phyloP scores from a whole-genome alignment of 2,113 vertebrate genomes.

The Struthidea cinerea region DNA sequence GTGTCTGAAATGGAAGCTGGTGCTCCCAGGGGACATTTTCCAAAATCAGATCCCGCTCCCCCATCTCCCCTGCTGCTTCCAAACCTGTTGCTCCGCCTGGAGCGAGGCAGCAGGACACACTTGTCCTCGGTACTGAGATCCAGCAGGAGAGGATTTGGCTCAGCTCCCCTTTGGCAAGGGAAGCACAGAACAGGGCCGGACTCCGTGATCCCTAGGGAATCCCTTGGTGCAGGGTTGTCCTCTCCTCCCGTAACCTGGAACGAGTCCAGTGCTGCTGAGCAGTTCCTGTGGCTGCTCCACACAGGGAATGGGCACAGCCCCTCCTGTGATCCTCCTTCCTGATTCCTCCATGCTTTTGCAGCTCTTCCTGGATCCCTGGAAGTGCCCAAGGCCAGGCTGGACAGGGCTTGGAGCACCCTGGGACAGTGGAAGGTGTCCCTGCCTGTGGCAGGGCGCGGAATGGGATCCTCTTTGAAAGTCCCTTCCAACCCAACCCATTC shows the following conservation, averaged over 20 bases:
- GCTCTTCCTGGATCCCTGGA: not conserved
- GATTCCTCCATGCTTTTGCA: not conserved
- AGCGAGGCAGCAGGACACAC: not conserved
- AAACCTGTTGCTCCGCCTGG: not conserved
- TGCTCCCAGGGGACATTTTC: not conserved
- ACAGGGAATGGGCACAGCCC: not conserved
- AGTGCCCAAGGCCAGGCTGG: not conserved
- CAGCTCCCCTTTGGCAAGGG: not conserved
- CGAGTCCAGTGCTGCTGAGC: not conserved
- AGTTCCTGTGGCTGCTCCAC: not conserved
- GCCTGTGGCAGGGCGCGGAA: accelerated
- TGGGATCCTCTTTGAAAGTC: not conserved
- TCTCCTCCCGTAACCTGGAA: not conserved
- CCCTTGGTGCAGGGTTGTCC: not conserved
- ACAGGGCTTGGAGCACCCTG: accelerated
- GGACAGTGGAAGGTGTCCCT: not conserved
- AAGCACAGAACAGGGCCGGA: not conserved
- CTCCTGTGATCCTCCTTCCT: not conserved
- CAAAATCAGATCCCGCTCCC: not conserved
- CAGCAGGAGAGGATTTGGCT: not conserved
- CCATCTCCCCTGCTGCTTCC: not conserved
- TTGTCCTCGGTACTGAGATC: not conserved
- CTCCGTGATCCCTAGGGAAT: not conserved
- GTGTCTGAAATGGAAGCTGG: not conserved
- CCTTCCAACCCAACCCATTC: not conserved